Evolutionary conservation across 2,888 invertebrate genomes (phyloP), one percentile per base, ranked within the genome.

Genomic region (Rhodophaea formosa): DNA sequence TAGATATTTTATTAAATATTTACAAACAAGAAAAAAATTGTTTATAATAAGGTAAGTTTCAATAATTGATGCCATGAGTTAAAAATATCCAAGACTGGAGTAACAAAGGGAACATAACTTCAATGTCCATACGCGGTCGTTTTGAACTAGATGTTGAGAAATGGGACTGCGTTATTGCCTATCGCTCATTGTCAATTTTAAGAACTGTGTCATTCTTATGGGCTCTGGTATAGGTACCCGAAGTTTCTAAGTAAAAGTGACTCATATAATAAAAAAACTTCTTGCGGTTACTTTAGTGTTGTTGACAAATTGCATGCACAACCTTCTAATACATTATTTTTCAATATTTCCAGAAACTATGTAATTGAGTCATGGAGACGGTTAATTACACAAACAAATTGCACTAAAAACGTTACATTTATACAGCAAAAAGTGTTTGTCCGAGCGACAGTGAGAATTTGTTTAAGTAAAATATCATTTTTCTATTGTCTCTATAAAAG

Each of bases 401-500:
- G 67, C 61, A 60, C 59, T 59, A 69, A 69, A 72, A 70, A 70
- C 68, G 67, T 64, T 66, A 69, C 62, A 65, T 71, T 71, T 64
- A 62, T 68, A 61, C 53, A 52, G 44, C 69, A 57, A 59, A 65
- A 80, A 67, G 75, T 67, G 66, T 66, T 66, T 74, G 68, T 66
- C 60, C 67, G 63, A 64, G 63, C 69, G 71, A 65, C 69, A 71
- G 69, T 67, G 64, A 67, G 65, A 69, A 76, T 80, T 77, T 79
- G 72, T 79, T 75, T 71, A 74, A 72, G 64, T 68, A 71, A 72
- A 77, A 77, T 82, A 81, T 82, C 72, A 71, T 71, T 83, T 84
- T 84, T 79, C 80, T 80, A 78, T 81, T 80, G 78, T 80, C 72
- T 76, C 62, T 66, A 62, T 71, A 76, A 77, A 75, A 75, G 69